phyloP scores from a whole-genome alignment of 2,888 invertebrate genomes.

The Watsonalla binaria region DNA sequence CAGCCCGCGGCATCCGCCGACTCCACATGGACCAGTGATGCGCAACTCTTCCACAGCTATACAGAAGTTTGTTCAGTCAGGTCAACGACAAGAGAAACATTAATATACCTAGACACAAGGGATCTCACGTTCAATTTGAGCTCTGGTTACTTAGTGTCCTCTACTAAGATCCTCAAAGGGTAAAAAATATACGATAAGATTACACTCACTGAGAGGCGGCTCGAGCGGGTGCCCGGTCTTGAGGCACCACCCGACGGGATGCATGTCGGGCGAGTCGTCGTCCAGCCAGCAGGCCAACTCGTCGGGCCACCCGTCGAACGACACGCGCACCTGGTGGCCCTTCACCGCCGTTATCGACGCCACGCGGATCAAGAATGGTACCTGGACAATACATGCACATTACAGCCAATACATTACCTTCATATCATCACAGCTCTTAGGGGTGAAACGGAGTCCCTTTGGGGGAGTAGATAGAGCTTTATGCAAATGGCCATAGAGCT shows the following conservation, averaged over 20 bases:
- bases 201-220: slow-evolving; percentile 89
- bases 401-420: neutral
- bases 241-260: slow-evolving; percentile 94
- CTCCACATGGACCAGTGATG: slow-evolving; percentile 84
- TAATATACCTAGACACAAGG: too few species aligned
- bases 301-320: slow-evolving; percentile 94
- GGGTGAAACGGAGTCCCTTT: too few species aligned
- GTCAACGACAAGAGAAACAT: too few species aligned
- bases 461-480: too few species aligned
- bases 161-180: too few species aligned
- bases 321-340: slow-evolving; percentile 86
- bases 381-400: slow-evolving; percentile 35
- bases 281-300: slow-evolving; percentile 93
- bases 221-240: slow-evolving; percentile 93
- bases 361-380: slow-evolving; percentile 90
- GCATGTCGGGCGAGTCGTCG: slow-evolving; percentile 93
- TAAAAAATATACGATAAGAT: too few species aligned
- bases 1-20: slow-evolving; percentile 91
- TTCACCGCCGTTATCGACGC: slow-evolving; percentile 88
- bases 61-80: neutral
- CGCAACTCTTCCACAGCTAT: slow-evolving; percentile 82
- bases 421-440: too few species aligned
- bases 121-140: too few species aligned
- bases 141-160: too few species aligned
- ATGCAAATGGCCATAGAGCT: too few species aligned